Evolutionary conservation across 2,113 vertebrate genomes (phyloP).

Genomic region (Aptenodytes patagonicus): DNA sequence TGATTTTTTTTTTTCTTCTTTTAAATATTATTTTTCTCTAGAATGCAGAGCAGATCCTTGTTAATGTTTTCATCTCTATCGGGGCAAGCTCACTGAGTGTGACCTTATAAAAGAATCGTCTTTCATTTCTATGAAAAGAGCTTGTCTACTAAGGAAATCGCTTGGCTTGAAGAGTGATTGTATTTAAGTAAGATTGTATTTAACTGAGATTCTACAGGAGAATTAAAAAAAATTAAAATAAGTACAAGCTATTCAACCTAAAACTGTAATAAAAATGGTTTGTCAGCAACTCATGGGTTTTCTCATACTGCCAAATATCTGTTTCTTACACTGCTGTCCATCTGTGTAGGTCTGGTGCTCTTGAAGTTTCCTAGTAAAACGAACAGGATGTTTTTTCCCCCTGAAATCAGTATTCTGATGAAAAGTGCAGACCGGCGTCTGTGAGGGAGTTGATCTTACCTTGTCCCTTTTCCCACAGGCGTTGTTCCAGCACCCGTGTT

Average conservation of each 20-base stretch:
- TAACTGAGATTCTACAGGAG: background rate
- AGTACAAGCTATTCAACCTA: background rate
- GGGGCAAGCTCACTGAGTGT: background rate
- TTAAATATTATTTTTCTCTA: background rate
- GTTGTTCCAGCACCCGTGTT: background rate
- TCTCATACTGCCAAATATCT: background rate
- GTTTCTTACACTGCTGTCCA: background rate
- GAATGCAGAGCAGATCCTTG: background rate
- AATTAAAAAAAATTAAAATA: background rate
- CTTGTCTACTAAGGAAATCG: background rate
- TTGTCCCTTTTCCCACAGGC: background rate
- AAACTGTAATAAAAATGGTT: background rate
- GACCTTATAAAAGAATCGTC: background rate
- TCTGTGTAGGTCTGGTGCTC: background rate
- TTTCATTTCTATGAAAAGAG: slow-evolving; percentile 1
- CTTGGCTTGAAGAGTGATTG: background rate
- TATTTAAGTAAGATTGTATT: background rate
- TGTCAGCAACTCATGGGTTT: background rate
- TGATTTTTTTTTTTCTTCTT: background rate
- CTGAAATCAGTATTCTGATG: background rate
- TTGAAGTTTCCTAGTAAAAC: background rate
- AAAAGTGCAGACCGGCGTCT: background rate
- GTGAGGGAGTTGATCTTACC: background rate
- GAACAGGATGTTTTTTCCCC: background rate
- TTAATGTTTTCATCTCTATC: background rate